Evolutionary conservation across 1,140 invertebrate genomes (phyloP).

Genomic region (Leptopilina boulardi): DNA sequence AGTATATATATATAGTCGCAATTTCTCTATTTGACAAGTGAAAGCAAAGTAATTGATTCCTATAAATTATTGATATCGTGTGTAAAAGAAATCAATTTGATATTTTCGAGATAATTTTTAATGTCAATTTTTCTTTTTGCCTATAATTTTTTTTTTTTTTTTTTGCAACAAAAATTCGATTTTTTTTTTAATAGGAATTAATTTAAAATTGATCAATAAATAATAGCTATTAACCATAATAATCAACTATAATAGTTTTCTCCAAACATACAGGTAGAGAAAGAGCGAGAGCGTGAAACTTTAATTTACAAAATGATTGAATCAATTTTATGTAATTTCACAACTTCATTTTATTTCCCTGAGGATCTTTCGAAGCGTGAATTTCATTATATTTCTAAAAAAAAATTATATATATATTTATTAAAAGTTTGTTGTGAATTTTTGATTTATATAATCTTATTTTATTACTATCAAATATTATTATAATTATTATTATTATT

Average conservation of each 20-base stretch:
- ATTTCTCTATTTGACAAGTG: slow-evolving; percentile 27
- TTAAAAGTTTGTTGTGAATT: background rate
- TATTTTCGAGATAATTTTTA: slow-evolving; percentile 28
- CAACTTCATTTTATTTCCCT: background rate
- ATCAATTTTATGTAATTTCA: slow-evolving; percentile 20
- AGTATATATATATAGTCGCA: background rate
- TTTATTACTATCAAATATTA: background rate
- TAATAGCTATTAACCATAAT: background rate
- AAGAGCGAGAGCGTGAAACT: slow-evolving; percentile 21
- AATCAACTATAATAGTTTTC: slow-evolving; percentile 21
- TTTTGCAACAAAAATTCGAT: background rate
- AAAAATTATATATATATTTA: background rate
- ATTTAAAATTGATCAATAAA: slow-evolving; percentile 9
- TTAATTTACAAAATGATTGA: slow-evolving; percentile 10
- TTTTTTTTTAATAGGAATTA: background rate
- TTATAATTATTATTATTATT: no score
- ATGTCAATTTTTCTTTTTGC: no score
- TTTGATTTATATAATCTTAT: slow-evolving; percentile 1
- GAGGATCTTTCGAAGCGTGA: background rate
- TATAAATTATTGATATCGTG: slow-evolving; percentile 31
- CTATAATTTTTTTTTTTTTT: background rate
- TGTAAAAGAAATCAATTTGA: slow-evolving; percentile 1
- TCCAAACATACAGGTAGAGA: background rate
- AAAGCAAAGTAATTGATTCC: slow-evolving; percentile 26
- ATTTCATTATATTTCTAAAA: background rate